Evolutionary conservation across 2,113 vertebrate species (phyloP).

Genomic region (Pelusios castaneus): DNA sequence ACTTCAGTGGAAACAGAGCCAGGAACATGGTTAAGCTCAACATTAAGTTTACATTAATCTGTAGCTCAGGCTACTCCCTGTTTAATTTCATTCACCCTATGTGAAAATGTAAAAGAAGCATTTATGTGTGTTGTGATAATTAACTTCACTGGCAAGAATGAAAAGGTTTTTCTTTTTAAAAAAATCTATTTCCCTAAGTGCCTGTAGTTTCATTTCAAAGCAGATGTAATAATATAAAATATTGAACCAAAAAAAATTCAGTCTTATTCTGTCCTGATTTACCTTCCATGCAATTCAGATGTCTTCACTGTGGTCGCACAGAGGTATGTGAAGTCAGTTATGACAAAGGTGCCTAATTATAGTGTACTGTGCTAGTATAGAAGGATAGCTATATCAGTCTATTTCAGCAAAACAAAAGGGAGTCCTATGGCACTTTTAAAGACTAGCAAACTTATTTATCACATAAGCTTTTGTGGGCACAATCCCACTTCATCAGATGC

Average conservation of each 20-base stretch:
- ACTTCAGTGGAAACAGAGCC: background rate
- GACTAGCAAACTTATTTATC: too few species aligned
- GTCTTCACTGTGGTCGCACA: constrained; percentile 4
- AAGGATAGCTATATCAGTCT: too few species aligned
- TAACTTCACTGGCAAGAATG: background rate
- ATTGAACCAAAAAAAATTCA: background rate
- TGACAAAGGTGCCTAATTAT: constrained; percentile 20
- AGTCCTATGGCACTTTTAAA: too few species aligned
- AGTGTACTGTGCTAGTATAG: constrained; percentile 11
- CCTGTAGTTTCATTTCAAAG: background rate
- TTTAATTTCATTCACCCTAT: constrained; percentile 19
- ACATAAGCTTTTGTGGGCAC: too few species aligned
- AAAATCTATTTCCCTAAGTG: background rate
- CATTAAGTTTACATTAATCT: background rate
- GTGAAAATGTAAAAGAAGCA: background rate
- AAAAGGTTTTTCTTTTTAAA: too few species aligned
- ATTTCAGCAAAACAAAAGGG: too few species aligned
- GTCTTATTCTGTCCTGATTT: constrained; percentile 41
- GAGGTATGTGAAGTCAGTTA: constrained; percentile 44
- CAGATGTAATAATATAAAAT: background rate
- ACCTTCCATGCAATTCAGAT: background rate
- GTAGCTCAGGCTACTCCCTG: background rate
- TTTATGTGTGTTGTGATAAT: background rate
- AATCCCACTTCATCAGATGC: too few species aligned
- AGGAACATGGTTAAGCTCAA: background rate